Conservation (phyloP, 2,113 vertebrate genomes). For the Tragelaphus buxtoni region DNA sequence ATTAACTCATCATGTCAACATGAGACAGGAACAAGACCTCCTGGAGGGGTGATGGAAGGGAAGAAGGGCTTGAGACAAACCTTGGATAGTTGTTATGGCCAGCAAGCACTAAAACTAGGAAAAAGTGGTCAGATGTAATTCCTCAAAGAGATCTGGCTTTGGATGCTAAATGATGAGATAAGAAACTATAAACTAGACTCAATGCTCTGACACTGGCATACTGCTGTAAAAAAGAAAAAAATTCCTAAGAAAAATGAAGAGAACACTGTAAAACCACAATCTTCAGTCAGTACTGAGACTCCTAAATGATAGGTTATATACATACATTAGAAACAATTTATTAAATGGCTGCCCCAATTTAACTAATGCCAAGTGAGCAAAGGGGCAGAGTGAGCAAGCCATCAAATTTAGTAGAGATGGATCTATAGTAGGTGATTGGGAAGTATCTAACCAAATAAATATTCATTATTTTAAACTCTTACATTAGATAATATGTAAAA, state of each 20-base stretch:
- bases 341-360: neutral
- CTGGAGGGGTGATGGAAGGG: neutral
- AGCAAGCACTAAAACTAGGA: neutral
- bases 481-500: neutral
- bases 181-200: neutral
- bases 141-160: neutral
- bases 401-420: neutral
- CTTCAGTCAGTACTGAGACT: neutral
- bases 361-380: neutral
- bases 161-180: neutral
- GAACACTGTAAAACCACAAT: neutral
- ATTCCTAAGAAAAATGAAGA: neutral
- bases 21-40: neutral
- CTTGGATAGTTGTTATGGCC: neutral
- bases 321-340: neutral
- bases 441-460: neutral
- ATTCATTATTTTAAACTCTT: neutral
- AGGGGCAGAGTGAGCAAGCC: neutral
- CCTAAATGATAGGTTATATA: neutral
- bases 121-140: neutral
- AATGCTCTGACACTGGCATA: neutral
- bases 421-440: neutral
- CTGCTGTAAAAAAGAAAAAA: neutral
- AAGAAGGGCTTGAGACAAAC: neutral
- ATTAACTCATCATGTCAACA: neutral